Percentiles rank a stretch among this genome's conserved stretches.
Conservation (phyloP, 1,140 invertebrate genomes). For the Berghia stephanieae region DNA sequence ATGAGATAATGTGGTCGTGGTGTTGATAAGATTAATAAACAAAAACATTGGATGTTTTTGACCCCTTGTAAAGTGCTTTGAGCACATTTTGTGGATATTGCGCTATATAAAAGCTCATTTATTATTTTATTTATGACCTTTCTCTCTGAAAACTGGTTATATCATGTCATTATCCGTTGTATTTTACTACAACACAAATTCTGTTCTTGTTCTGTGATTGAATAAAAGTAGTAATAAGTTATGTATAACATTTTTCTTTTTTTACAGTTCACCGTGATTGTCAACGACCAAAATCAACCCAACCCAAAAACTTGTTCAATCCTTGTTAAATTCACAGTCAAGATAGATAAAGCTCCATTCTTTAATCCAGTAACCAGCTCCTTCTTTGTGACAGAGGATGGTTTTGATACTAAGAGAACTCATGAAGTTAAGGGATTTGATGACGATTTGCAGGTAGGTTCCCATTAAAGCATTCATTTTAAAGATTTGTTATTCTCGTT, state of each 20-base stretch:
- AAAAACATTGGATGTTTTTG: too few species aligned
- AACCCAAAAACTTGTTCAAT: conserved; percentile 30
- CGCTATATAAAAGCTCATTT: conserved; percentile 9
- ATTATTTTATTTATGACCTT: background rate
- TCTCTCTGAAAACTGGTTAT: background rate
- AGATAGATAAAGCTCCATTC: conserved; percentile 32
- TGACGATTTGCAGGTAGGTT: conserved; percentile 77
- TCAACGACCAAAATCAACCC: conserved; percentile 30
- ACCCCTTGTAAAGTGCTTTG: background rate
- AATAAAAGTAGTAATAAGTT: background rate
- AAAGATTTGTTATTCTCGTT: too few species aligned
- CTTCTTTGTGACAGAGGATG: conserved; percentile 27
- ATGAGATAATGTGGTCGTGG: too few species aligned
- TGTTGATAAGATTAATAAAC: too few species aligned
- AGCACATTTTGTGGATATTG: conserved; percentile 1
- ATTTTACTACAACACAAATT: background rate
- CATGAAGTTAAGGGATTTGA: conserved; percentile 80
- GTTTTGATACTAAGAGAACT: background rate
- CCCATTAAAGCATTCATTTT: too few species aligned
- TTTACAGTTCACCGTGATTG: conserved; percentile 38
- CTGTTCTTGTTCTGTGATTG: background rate
- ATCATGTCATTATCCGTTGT: conserved; percentile 4
- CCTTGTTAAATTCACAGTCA: conserved; percentile 22
- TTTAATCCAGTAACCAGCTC: conserved; percentile 16
- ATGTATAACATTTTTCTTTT: background rate